These are phyloP conservation scores for Trogon melanurus DNA, from an alignment of 2,113 vertebrate species.

Conservation along the genomic window DNA sequence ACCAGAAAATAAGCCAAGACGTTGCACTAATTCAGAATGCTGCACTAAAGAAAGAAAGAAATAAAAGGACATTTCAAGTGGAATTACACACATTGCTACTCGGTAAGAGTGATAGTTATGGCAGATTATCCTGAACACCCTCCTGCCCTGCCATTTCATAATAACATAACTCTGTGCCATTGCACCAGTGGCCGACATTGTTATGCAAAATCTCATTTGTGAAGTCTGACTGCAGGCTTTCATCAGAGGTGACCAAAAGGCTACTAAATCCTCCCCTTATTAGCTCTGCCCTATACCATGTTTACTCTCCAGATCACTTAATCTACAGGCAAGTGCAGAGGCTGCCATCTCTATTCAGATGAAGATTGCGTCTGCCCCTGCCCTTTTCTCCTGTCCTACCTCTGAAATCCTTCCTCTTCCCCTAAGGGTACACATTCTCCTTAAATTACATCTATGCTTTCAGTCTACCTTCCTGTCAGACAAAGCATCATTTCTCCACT, in stretches of 20 bases:
- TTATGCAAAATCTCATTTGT: not conserved
- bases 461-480: constrained; percentile 21
- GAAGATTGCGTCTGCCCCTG: not conserved
- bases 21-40: not conserved
- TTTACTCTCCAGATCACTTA: not conserved
- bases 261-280: not conserved
- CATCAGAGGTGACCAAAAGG: not conserved
- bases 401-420: not conserved
- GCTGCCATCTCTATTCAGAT: not conserved
- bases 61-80: not conserved
- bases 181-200: not conserved
- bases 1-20: not conserved
- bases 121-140: not conserved
- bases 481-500: not conserved
- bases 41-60: not conserved
- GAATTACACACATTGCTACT: not conserved
- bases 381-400: not conserved
- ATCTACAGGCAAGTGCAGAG: not conserved
- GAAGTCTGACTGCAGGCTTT: not conserved
- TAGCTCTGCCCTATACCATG: not conserved
- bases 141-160: not conserved
- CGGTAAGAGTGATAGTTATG: not conserved
- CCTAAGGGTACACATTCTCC: constrained; percentile 1
- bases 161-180: not conserved
- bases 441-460: not conserved